Evolutionary conservation across 2,113 vertebrate species (phyloP).

Genomic region (Saguinus imperator): DNA sequence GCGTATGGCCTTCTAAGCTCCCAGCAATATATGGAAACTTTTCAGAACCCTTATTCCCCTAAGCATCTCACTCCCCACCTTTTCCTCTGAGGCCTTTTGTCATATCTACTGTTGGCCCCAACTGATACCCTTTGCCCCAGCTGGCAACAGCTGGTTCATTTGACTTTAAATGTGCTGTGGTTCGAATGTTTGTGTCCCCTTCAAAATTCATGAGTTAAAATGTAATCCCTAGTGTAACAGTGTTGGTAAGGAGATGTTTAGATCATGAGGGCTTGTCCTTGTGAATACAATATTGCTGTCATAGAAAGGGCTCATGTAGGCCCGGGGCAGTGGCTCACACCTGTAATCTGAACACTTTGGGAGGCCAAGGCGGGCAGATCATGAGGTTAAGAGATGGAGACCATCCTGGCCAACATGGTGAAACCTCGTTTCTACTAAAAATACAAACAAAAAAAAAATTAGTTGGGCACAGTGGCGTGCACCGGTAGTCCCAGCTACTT

Average conservation of each 20-base stretch:
- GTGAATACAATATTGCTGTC: neutral
- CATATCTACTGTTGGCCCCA: neutral
- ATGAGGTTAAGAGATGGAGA: too few species aligned
- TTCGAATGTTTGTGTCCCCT: neutral
- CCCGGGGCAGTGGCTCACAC: too few species aligned
- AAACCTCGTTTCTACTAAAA: too few species aligned
- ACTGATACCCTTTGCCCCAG: neutral
- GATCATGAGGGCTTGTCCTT: neutral
- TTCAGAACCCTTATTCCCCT: slow-evolving; percentile 18
- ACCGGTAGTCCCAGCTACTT: too few species aligned
- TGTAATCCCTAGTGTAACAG: neutral
- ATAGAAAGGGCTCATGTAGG: neutral
- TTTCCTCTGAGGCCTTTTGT: neutral
- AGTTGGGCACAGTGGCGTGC: too few species aligned
- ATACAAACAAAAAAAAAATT: too few species aligned
- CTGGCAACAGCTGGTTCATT: neutral
- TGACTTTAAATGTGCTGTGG: neutral
- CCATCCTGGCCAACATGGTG: too few species aligned
- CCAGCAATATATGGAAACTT: neutral
- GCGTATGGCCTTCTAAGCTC: neutral
- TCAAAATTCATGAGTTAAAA: neutral
- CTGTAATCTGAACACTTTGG: too few species aligned
- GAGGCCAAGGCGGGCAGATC: too few species aligned
- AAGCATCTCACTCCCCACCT: neutral
- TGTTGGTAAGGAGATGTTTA: neutral